Conservation (phyloP, 2,113 vertebrate species). For the Archilochus colubris region DNA sequence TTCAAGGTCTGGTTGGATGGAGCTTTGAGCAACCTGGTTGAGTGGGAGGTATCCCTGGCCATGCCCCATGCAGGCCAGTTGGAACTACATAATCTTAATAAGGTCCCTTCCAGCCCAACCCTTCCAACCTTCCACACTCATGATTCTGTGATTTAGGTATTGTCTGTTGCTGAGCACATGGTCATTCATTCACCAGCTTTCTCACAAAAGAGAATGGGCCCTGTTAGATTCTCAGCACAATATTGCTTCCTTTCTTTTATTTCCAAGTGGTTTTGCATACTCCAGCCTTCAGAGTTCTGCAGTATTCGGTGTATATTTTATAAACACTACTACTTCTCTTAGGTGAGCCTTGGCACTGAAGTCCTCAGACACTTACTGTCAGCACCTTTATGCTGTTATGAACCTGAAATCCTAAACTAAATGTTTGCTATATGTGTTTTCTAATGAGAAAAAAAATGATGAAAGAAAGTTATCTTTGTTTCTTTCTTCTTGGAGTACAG, state of each 20-base stretch:
- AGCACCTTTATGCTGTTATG: neutral
- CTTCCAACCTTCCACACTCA: too few species aligned
- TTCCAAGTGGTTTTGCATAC: neutral
- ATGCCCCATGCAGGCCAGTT: too few species aligned
- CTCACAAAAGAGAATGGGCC: neutral
- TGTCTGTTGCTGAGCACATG: neutral
- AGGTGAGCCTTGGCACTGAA: neutral
- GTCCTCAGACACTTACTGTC: neutral
- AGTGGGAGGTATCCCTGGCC: too few species aligned
- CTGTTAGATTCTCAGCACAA: neutral
- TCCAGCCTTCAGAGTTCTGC: conserved; percentile 13
- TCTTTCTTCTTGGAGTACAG: neutral
- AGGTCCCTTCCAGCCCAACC: too few species aligned
- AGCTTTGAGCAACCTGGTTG: too few species aligned
- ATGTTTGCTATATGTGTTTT: conserved; percentile 10
- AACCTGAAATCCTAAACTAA: conserved; percentile 32
- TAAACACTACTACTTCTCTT: neutral
- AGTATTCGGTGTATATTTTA: conserved; percentile 17
- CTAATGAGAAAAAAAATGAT: neutral
- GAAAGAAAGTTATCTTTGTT: neutral
- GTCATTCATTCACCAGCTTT: neutral
- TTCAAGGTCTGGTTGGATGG: too few species aligned
- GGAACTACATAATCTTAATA: too few species aligned
- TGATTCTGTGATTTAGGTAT: neutral
- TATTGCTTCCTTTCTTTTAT: conserved; percentile 4